Conservation (phyloP, 1,140 invertebrate species). For the Tribolium madens region DNA sequence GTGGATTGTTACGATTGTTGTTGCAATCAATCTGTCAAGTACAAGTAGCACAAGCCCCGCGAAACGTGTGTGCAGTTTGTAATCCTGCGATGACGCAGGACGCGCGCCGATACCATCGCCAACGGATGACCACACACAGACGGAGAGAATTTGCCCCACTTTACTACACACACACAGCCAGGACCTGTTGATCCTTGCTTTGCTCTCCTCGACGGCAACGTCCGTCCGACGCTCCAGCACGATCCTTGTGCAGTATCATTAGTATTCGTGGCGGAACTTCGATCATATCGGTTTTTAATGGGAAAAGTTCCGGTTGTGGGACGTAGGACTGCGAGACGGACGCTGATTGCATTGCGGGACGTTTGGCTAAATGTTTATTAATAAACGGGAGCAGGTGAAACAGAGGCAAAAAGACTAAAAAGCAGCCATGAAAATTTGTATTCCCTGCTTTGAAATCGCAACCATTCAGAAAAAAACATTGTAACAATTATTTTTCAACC, state of each 20-base stretch:
- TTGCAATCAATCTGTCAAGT: slow-evolving; percentile 21
- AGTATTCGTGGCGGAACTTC: slow-evolving; percentile 3
- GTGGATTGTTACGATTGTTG: slow-evolving; percentile 7
- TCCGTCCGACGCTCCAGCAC: neutral
- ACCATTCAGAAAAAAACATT: too few species aligned
- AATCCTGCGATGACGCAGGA: slow-evolving; percentile 29
- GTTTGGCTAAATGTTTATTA: too few species aligned
- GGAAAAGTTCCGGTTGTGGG: neutral
- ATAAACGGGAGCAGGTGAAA: too few species aligned
- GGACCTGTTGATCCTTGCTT: slow-evolving; percentile 27
- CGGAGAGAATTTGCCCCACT: slow-evolving; percentile 14
- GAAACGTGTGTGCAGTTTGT: neutral
- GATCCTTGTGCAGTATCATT: neutral
- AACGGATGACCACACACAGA: slow-evolving; percentile 18
- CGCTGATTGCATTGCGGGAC: too few species aligned
- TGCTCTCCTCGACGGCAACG: neutral
- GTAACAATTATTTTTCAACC: too few species aligned
- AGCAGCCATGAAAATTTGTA: too few species aligned
- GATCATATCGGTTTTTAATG: slow-evolving; percentile 25
- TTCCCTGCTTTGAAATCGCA: too few species aligned
- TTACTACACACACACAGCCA: slow-evolving; percentile 1
- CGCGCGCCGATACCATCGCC: slow-evolving; percentile 33
- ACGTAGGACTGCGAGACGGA: too few species aligned
- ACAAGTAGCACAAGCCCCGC: neutral
- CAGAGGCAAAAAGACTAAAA: too few species aligned